Evolutionary conservation across 2,888 invertebrate species (phyloP), one percentile per base, ranked within the genome.

Genomic region (Nymphalis polychloros): DNA sequence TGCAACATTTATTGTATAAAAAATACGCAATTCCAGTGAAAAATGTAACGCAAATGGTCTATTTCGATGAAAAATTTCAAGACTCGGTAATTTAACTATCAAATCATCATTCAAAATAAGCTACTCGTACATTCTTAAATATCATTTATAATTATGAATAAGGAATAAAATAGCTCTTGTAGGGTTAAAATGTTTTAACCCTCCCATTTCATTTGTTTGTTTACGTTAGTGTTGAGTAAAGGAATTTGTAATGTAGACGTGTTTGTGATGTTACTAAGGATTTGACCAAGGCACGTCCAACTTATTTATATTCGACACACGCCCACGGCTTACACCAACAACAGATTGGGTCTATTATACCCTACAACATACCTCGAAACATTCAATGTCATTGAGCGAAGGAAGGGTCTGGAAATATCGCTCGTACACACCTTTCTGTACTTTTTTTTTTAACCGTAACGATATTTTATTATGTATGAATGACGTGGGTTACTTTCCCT

Each of bases 341-440:
- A 57, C 41, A 57, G 41, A 41, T 57, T 57, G 57, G 41, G 57
- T 57, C 57, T 41, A 57, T 57, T 57, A 57, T 57, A 41, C 57
- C 57, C 41, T n/a, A n/a, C 57, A 41, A 19, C 19, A n/a, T 41
- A 59, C 46, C 46, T 59, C 19, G 17, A 16, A 59, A 46, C 53
- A 31, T 55, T 55, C 53, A 55, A 55, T 55, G 53, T 31, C 53
- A 55, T 31, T 31, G 23, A 23, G 7, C 31, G 53, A 31, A 23
- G 16, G 53, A 55, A 55, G n/a, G 52, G 53, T 55, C 27, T n/a
- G 53, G n/a, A n/a, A 31, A 27, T 31, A 55, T 55, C 16, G 8
- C 53, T 55, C 31, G 27, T 27, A 55, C 27, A 55, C 27, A 55
- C 53, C 23, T 55, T 31, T 53, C 7, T 17, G 16, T 55, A 55